These are phyloP conservation scores for Lasioglossum zephyrum DNA, from an alignment of 2,888 invertebrate genomes.

Conservation along the genomic window DNA sequence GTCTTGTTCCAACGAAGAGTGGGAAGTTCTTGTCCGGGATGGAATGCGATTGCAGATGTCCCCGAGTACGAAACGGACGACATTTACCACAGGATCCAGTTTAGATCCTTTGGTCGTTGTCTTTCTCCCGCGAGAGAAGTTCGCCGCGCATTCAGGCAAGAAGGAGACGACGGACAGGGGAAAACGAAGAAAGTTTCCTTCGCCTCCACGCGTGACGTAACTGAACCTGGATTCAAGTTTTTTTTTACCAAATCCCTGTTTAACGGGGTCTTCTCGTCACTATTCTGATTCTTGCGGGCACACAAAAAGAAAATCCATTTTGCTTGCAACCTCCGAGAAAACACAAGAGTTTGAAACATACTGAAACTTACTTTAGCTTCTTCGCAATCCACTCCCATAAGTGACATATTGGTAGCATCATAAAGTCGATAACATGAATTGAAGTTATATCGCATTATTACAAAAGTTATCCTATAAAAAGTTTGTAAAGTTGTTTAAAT, in stretches of 20 bases:
- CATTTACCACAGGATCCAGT: constrained; percentile 35
- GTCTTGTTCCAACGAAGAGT: background rate
- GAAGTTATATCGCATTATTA: no score
- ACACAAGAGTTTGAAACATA: background rate
- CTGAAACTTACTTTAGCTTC: background rate
- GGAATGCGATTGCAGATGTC: constrained; percentile 26
- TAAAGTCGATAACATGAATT: no score
- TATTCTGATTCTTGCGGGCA: constrained; percentile 26
- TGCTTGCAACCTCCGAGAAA: background rate
- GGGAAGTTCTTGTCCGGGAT: constrained; percentile 17
- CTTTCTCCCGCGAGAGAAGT: constrained; percentile 7
- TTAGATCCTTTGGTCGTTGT: constrained; percentile 33
- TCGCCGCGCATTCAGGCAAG: constrained; percentile 25
- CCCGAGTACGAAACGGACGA: constrained; percentile 30
- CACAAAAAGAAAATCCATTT: background rate
- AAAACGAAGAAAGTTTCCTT: constrained; percentile 51
- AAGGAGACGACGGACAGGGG: constrained; percentile 37
- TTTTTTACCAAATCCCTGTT: constrained; percentile 30
- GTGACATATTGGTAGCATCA: no score
- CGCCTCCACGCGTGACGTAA: constrained; percentile 49
- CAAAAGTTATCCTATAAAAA: no score
- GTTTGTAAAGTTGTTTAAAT: no score
- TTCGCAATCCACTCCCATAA: no score
- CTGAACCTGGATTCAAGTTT: constrained; percentile 42
- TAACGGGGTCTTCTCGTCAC: constrained; percentile 23